phyloP scores from a whole-genome alignment of 2,113 vertebrate species.

The Phylloscopus trochilus region DNA sequence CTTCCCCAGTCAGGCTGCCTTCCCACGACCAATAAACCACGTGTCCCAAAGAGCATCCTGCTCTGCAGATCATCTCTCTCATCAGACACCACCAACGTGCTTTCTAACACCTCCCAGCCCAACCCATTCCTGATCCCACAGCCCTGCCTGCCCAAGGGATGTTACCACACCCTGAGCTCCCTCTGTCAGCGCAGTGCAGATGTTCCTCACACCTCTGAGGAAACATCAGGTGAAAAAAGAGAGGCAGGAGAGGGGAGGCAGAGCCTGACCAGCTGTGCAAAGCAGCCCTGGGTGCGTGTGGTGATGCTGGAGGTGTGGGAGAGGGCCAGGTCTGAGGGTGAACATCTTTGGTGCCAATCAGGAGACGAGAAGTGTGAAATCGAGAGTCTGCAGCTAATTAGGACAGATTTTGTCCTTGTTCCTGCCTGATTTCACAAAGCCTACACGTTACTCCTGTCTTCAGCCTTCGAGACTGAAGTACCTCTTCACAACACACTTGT shows the following conservation, averaged over 20 bases:
- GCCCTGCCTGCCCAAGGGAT: no score
- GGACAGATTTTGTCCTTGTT: neutral
- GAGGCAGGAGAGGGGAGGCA: neutral
- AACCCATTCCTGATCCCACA: neutral
- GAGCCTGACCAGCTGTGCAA: neutral
- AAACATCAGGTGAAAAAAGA: neutral
- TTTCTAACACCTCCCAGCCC: no score
- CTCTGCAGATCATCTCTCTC: no score
- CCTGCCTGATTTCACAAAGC: neutral
- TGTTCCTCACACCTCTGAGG: neutral
- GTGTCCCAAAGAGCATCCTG: no score
- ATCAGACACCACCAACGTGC: no score
- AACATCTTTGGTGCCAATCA: neutral
- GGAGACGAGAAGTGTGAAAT: neutral
- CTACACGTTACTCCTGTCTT: neutral
- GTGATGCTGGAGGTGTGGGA: rapidly evolving
- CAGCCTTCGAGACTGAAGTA: neutral
- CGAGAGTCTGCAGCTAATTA: neutral
- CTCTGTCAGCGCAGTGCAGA: neutral
- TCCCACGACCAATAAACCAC: no score
- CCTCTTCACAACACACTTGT: neutral
- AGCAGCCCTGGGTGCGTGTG: neutral
- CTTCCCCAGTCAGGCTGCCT: no score
- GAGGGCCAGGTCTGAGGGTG: neutral
- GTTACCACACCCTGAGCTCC: rapidly evolving